Evolutionary conservation across 2,888 invertebrate genomes (phyloP).

Genomic region (Lepidochitona cinerea): DNA sequence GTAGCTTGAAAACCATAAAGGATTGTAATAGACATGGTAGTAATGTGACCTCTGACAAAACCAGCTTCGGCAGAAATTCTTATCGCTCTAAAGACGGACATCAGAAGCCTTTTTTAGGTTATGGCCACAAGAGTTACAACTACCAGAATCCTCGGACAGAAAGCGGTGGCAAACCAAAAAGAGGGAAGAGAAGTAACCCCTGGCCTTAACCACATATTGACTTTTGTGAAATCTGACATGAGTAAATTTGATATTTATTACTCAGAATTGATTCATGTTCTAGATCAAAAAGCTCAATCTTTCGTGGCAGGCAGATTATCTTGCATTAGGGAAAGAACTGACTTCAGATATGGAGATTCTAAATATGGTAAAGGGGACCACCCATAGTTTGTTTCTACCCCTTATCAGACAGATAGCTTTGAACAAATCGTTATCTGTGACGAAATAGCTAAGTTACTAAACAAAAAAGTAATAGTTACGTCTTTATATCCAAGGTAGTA

Average conservation of each 20-base stretch:
- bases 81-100: background rate
- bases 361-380: too few species aligned
- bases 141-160: background rate
- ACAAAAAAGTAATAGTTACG: too few species aligned
- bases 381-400: too few species aligned
- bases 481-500: too few species aligned
- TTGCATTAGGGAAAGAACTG: too few species aligned
- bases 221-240: background rate
- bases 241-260: background rate
- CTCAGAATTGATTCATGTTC: background rate
- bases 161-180: background rate
- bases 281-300: background rate
- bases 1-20: conserved; percentile 10
- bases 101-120: background rate
- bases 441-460: too few species aligned
- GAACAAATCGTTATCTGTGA: too few species aligned
- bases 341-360: too few species aligned
- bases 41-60: too few species aligned
- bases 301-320: background rate
- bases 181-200: background rate
- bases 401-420: too few species aligned
- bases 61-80: background rate
- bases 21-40: conserved; percentile 7
- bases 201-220: background rate
- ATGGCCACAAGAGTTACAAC: background rate